A percentile compares a stretch with the other conserved stretches of the same genome.
Conservation (phyloP, 37 sponge, comb jelly and placozoan species). For the Bolinopsis microptera region DNA sequence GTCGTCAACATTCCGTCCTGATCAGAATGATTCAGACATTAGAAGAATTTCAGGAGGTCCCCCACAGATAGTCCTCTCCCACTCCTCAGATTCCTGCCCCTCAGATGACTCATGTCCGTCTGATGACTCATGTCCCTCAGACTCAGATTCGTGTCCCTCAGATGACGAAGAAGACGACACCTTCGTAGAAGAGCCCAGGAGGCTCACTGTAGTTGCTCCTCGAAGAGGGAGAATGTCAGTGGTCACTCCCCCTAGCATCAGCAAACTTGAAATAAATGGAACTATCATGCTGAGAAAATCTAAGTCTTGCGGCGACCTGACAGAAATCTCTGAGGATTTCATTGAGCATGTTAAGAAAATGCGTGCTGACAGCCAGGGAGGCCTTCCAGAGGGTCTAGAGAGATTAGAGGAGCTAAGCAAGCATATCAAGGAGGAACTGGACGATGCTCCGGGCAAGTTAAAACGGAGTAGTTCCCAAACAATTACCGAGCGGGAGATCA, state of each 20-base stretch:
- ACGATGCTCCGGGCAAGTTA: neutral
- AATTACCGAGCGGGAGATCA: constrained; percentile 18
- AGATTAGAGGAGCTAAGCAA: constrained; percentile 4
- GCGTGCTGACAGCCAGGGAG: neutral
- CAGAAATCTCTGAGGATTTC: constrained; percentile 33
- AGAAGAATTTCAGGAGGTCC: neutral
- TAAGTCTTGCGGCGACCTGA: neutral
- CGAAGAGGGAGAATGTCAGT: constrained; percentile 32
- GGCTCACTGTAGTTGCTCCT: neutral
- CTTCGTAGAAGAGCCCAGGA: neutral
- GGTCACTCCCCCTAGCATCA: constrained; percentile 3
- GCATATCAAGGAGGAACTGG: neutral
- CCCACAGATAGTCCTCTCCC: neutral
- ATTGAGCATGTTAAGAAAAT: neutral
- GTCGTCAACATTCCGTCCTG: neutral
- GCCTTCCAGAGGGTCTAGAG: neutral
- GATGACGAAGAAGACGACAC: constrained; percentile 28
- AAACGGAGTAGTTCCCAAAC: constrained; percentile 26
- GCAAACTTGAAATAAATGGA: neutral
- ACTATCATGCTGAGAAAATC: neutral
- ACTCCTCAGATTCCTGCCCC: constrained; percentile 38
- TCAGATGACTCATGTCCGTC: neutral
- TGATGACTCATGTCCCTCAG: constrained; percentile 16
- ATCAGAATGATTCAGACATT: neutral
- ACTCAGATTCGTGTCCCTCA: constrained; percentile 26